Conservation (phyloP, 2,113 vertebrate species). For the Pogonocichla stellata region DNA sequence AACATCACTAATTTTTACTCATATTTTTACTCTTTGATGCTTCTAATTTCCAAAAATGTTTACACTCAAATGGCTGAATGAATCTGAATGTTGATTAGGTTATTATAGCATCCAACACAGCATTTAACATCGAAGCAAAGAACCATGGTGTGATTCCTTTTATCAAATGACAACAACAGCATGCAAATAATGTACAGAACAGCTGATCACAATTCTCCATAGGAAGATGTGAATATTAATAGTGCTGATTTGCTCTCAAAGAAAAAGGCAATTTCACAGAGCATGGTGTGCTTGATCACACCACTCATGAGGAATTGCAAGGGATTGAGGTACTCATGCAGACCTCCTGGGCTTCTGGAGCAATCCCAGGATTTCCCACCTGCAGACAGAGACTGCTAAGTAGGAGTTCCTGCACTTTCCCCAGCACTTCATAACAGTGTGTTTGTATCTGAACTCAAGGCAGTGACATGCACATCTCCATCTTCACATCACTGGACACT, state of each 20-base stretch:
- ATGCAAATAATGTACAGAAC: slow-evolving; percentile 36
- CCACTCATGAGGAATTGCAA: background rate
- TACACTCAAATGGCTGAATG: slow-evolving; percentile 23
- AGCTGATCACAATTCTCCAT: slow-evolving; percentile 25
- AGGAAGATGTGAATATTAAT: slow-evolving; percentile 21
- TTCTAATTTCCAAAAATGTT: slow-evolving; percentile 27
- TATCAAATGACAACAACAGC: slow-evolving; percentile 29
- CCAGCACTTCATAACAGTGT: background rate
- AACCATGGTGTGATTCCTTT: slow-evolving; percentile 38
- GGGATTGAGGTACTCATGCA: background rate
- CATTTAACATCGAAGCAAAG: slow-evolving; percentile 20
- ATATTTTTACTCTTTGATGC: slow-evolving; percentile 49
- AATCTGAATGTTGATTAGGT: slow-evolving; percentile 48
- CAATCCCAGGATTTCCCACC: background rate
- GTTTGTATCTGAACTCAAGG: background rate
- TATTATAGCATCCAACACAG: background rate
- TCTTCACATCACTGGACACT: background rate
- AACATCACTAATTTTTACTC: slow-evolving; percentile 43
- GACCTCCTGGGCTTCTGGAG: background rate
- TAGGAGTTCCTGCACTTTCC: background rate
- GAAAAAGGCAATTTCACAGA: background rate
- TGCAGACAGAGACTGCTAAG: background rate
- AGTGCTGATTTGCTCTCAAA: background rate
- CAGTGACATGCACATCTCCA: background rate
- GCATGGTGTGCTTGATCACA: background rate